Conservation (phyloP, 2,797 vertebrate species). For the Heterohyrax brucei region DNA sequence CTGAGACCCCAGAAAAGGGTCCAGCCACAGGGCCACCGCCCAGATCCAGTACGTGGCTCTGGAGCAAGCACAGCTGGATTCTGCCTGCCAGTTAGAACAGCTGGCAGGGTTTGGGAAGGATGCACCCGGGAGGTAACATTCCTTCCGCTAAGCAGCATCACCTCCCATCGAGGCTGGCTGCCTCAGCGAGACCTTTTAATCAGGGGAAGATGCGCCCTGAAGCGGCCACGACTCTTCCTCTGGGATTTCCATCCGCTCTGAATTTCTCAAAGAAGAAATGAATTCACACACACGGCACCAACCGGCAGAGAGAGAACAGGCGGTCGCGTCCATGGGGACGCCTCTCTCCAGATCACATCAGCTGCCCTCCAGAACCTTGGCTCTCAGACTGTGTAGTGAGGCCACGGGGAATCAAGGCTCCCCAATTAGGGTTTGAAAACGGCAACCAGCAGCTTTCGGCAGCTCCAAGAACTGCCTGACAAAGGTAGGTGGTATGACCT, state of each 20-base stretch:
- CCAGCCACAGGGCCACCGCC: neutral
- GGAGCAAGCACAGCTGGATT: neutral
- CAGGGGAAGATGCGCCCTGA: rapidly evolving
- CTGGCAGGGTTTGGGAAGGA: neutral
- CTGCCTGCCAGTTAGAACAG: neutral
- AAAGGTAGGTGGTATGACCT: neutral
- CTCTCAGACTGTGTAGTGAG: neutral
- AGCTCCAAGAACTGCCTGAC: neutral
- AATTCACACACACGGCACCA: rapidly evolving
- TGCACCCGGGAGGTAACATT: neutral
- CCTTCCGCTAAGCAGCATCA: neutral
- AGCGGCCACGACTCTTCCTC: neutral
- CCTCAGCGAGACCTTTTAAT: neutral
- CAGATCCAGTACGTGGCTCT: neutral
- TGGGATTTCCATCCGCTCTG: neutral
- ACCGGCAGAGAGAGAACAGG: rapidly evolving
- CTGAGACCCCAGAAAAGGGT: neutral
- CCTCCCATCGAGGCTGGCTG: neutral
- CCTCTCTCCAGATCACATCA: neutral
- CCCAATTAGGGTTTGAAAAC: neutral
- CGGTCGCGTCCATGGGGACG: rapidly evolving
- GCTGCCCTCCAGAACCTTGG: neutral
- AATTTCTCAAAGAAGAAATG: neutral
- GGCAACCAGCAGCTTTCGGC: too few relatives aligned
- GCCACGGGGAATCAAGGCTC: neutral